Conservation (phyloP, 2,888 invertebrate genomes). For the Conomelus anceps region DNA sequence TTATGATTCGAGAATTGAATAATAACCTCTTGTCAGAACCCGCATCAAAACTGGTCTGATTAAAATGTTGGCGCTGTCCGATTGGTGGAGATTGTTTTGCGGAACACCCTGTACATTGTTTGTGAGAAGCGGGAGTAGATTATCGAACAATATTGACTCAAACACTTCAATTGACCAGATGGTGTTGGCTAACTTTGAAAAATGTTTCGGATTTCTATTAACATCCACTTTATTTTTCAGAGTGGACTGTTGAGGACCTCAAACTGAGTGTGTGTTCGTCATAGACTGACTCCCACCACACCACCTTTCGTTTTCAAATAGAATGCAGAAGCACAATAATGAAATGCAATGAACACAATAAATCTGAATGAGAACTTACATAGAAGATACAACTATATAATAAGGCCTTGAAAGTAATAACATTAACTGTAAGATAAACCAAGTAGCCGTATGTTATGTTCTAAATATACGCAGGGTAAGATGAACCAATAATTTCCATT, state of each 20-base stretch:
- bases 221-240: neutral
- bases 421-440: too few relatives aligned
- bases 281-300: too few relatives aligned
- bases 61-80: neutral
- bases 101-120: neutral
- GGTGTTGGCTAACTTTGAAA: neutral
- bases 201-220: neutral
- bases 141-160: neutral
- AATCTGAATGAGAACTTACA: too few relatives aligned
- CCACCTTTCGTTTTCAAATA: too few relatives aligned
- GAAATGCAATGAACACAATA: too few relatives aligned
- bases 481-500: too few relatives aligned
- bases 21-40: neutral
- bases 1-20: neutral
- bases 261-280: too few relatives aligned
- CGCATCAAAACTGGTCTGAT: neutral
- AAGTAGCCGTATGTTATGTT: too few relatives aligned
- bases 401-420: too few relatives aligned
- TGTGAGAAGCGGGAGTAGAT: neutral
- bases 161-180: neutral
- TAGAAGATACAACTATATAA: too few relatives aligned
- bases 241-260: neutral
- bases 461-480: too few relatives aligned
- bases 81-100: neutral
- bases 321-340: too few relatives aligned